Base-by-base conservation (phyloP, 2,888 invertebrate species). In the Argyresthia albistria region DNA sequence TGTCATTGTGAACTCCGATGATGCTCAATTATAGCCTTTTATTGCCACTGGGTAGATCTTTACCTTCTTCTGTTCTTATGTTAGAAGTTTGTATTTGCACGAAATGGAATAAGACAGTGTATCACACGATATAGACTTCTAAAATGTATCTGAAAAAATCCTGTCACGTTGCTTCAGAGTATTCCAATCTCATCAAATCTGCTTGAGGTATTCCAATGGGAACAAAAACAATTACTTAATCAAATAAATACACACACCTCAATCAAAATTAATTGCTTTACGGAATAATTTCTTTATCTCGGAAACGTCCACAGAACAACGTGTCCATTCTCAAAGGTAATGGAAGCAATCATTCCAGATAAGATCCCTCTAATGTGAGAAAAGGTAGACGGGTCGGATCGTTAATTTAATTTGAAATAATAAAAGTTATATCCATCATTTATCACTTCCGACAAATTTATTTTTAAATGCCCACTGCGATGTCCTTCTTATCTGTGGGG, bases 391-490 rank as follows among this genome's bases (percentile, higher is more conserved):
- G 79, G 73, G 69, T 70, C 66, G 74, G 76, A 76, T 83, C 82
- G 84, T 84, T 86, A 81, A 84, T 86, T 86, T 84, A 84, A 86
- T 86, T 84, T 82, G 81, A 84, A 81, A 83, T 84, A 86, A 86
- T 86, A 84, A 86, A 84, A 83, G 70, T 82, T 81, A 82, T 84
- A 83, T 80, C 76, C 81, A 75, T 80, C 86, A 81, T 86, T 86
- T 86, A 84, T 86, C 84, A 82, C 83, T 80, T 83, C 82, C 81
- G 82, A 88, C 88, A 88, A 88, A 88, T 88, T 88, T 80, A 82
- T 80, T 83, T 87, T 83, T 86, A 86, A 88, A 84, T 80, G 82
- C 76, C 77, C 75, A 77, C 75, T 76, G 73, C 72, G 76, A 73
- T 65, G 76, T 75, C 73, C 75, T 69, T 72, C 73, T 83, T 81